Evolutionary conservation across 2,113 vertebrate species (phyloP), one percentile per base, ranked within the genome.

Genomic region (Lucifuga dentata): DNA sequence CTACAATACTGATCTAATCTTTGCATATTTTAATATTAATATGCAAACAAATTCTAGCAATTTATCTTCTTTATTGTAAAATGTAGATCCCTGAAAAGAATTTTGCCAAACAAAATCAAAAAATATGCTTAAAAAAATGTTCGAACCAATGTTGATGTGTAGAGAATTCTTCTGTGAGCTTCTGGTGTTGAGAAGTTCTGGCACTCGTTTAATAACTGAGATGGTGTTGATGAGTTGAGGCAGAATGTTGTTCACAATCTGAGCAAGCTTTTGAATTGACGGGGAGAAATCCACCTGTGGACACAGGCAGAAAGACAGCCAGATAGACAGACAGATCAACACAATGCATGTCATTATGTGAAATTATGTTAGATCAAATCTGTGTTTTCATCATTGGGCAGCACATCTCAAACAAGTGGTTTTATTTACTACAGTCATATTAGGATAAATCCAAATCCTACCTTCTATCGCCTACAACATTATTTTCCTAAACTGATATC

Each of bases 211-310:
- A 86, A 97, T 95, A 66, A 88, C 82, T 0, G 94, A 93, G 66
- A 95, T 83, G 43, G 92, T 90, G 44, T 48, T 66, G 78, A 95
- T 92, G 41, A 97, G 91, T 51, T 94, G 93, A 61, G 89, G 87
- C 44, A 85, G 13, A 7, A 90, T 29, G 26, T 29, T 15, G 72
- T 86, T 78, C 17, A 88, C 78, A 21, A 74, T 68, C 71, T 86
- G 21, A 29, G 92, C 85, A 29, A 97, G 88, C 9, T 93, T 93
- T 43, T 66, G 77, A 0, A 93, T 90, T 0, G 92, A 83, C 0
- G 95, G 96, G 7, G 93, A 95, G 83, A 96, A 96, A 45, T 79
- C 84, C 56, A 96, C 91, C 96, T 97, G 75, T n/a, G n/a, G n/a
- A n/a, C n/a, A n/a, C n/a, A n/a, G n/a, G n/a, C n/a, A n/a, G n/a